Base-by-base conservation (phyloP, 2,113 vertebrate species). In the Acrocephalus kingi region DNA sequence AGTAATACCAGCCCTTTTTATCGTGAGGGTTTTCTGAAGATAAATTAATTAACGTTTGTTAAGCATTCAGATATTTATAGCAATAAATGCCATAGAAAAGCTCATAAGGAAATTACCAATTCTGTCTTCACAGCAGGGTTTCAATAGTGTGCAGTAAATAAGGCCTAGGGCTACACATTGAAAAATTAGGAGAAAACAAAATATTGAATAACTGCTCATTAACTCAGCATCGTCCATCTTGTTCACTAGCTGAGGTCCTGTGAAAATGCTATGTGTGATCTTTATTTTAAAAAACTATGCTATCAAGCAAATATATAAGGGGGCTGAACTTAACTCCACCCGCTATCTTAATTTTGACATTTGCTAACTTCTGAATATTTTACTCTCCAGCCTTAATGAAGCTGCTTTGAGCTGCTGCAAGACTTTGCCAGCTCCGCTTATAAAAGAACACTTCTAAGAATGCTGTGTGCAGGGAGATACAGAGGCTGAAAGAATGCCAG, bases 111-210 rank as follows among this genome's bases (percentile, higher is more conserved):
- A 97, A 96, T 96, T 96, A 96, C 96, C 93, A 96, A 96, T 97
- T 96, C 95, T 97, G 96, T 96, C 95, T 96, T 95, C 94, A 95
- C 95, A 97, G 95, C 95, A 67, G 95, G 93, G 94, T 96, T 97
- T 95, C 94, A 97, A 80, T 93, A 97, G 87, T 87, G 91, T 96
- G 96, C 93, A 83, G 95, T 96, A 97, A 97, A 96, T 97, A 97
- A 96, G 94, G 95, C 95, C 95, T 96, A 93, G 91, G 95, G 95
- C 95, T 96, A 95, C 91, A 74, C 96, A 97, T 23, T 97, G 95
- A 97, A 96, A 96, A 96, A 96, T 97, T 96, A 96, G 96, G 96
- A 96, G 95, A 96, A 97, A 96, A 97, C 95, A 96, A 97, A 97
- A 96, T 97, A 96, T 93, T 96, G 96, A 97, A 96, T 96, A 96